phyloP scores from a whole-genome alignment of 2,888 invertebrate genomes.

The Caenorhabditis sp. region DNA sequence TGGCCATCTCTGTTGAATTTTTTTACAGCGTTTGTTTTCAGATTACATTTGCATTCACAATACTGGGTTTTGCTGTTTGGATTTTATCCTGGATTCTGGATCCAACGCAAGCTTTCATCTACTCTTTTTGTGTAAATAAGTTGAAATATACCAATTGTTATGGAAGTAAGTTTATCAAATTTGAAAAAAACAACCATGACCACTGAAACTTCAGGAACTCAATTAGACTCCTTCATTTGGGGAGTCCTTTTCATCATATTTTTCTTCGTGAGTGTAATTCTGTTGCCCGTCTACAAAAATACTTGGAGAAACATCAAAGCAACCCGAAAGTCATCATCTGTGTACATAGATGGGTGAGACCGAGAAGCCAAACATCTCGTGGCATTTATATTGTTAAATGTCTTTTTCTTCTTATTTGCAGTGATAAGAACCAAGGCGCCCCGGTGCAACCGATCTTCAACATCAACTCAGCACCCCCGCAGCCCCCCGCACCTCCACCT shows the following conservation, averaged over 20 bases:
- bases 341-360: conserved; percentile 40
- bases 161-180: conserved; percentile 17
- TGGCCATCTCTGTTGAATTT: neutral
- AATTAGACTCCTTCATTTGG: conserved; percentile 41
- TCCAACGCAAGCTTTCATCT: conserved; percentile 29
- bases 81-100: conserved; percentile 43
- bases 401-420: conserved; percentile 25
- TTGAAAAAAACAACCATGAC: neutral
- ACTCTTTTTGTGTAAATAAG: conserved; percentile 1
- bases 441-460: conserved; percentile 48
- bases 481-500: neutral
- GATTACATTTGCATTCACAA: conserved; percentile 39
- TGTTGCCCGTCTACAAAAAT: conserved; percentile 34
- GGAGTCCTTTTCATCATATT: conserved; percentile 29
- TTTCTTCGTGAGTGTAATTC: conserved; percentile 38
- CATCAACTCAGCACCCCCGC: conserved; percentile 22
- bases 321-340: conserved; percentile 48
- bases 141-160: conserved; percentile 17
- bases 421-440: conserved; percentile 24
- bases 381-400: conserved; percentile 18
- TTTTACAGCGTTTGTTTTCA: conserved; percentile 1
- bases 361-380: neutral
- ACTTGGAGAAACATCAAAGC: conserved; percentile 50
- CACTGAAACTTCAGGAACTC: conserved; percentile 10
- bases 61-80: conserved; percentile 45